A percentile compares a stretch with the other conserved stretches of the same genome.
Evolutionary conservation across 2,797 vertebrate species (phyloP).

Genomic region (Saxicola maurus): DNA sequence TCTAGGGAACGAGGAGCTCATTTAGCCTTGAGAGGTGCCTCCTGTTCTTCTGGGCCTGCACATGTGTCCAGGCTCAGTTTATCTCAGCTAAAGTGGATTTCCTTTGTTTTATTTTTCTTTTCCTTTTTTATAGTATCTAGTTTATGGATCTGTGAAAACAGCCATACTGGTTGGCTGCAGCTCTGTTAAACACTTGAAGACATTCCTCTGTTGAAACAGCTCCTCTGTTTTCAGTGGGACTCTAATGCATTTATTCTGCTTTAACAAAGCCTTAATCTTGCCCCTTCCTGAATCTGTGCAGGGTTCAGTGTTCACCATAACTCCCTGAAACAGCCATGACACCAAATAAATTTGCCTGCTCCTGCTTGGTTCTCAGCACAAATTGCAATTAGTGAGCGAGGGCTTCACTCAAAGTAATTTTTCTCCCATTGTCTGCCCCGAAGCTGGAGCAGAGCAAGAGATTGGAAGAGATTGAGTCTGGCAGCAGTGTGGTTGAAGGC

Average conservation of each 20-base stretch:
- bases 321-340: neutral
- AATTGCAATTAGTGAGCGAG: neutral
- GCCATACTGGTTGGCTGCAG: neutral
- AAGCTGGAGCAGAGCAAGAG: neutral
- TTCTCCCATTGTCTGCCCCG: neutral
- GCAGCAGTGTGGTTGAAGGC: neutral
- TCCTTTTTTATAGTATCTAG: neutral
- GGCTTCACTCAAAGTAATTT: neutral
- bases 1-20: neutral
- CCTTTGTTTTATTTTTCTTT: neutral
- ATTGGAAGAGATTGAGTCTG: neutral
- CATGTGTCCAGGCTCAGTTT: neutral
- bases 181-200: neutral
- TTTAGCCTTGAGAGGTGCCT: neutral
- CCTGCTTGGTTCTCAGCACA: neutral
- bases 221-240: neutral
- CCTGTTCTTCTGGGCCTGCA: neutral
- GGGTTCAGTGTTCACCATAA: neutral
- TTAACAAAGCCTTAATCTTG: neutral
- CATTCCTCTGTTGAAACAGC: neutral
- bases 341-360: neutral
- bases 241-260: neutral
- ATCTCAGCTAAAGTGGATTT: slow-evolving; percentile 11
- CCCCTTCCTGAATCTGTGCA: neutral
- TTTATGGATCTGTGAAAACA: neutral